These are phyloP conservation scores for Teleopsis dalmanni DNA, from an alignment of 1,140 invertebrate genomes.

Conservation along the genomic window DNA sequence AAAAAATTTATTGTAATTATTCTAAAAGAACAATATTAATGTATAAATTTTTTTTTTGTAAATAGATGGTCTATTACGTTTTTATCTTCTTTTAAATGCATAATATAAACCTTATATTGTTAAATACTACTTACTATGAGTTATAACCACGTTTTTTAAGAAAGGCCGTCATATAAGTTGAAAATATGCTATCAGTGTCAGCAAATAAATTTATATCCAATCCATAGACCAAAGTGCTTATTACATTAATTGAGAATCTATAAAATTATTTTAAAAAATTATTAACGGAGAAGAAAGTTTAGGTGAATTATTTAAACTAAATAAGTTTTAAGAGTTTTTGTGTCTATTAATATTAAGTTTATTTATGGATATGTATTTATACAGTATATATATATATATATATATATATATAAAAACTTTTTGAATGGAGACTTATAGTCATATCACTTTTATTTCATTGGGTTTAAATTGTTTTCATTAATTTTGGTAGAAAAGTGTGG, in stretches of 20 bases:
- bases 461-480: neutral
- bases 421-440: too few relatives aligned
- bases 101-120: neutral
- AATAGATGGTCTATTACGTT: too few relatives aligned
- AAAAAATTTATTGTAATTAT: neutral
- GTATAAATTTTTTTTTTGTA: too few relatives aligned
- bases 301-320: neutral
- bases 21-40: too few relatives aligned
- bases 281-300: neutral
- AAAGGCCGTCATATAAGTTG: slow-evolving; percentile 16
- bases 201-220: slow-evolving; percentile 32
- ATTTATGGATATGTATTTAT: neutral
- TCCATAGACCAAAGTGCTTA: slow-evolving; percentile 34
- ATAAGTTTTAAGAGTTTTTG: neutral
- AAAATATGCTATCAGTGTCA: slow-evolving; percentile 28
- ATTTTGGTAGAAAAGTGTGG: too few relatives aligned
- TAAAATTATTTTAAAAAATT: too few relatives aligned
- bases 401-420: neutral
- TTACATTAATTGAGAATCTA: slow-evolving; percentile 32
- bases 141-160: slow-evolving; percentile 14
- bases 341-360: neutral
- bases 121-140: slow-evolving; percentile 28
- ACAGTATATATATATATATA: neutral
- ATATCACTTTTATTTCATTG: neutral
- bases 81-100: too few relatives aligned